phyloP scores from a whole-genome alignment of 2,113 vertebrate genomes.

The Gavia stellata region DNA sequence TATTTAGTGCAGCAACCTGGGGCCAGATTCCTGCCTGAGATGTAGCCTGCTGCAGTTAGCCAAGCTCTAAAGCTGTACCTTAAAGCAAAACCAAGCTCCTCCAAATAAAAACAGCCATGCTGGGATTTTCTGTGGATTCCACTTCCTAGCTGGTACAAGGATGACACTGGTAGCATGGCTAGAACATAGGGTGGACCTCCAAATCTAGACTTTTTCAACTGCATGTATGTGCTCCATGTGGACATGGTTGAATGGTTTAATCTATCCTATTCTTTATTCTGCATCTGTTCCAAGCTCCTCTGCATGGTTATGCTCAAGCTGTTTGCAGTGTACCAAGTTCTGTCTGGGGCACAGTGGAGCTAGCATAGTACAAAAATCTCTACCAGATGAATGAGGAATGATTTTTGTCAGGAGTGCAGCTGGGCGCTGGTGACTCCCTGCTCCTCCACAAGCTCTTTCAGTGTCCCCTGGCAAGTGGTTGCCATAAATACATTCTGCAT shows the following conservation, averaged over 20 bases:
- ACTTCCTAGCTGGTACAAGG: not conserved
- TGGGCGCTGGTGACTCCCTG: not conserved
- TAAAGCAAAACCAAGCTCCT: not conserved
- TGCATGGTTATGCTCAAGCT: not conserved
- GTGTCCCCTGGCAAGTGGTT: not conserved
- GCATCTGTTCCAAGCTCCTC: not conserved
- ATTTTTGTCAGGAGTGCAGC: not conserved
- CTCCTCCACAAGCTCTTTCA: not conserved
- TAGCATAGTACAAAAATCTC: not conserved
- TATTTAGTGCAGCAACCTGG: not conserved
- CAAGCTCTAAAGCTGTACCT: not conserved
- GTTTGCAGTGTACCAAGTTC: not conserved
- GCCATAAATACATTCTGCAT: not conserved
- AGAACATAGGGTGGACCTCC: not conserved
- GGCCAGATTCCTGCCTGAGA: constrained; percentile 8
- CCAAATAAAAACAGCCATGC: not conserved
- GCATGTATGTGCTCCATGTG: not conserved
- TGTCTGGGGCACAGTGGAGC: not conserved
- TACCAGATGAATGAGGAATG: not conserved
- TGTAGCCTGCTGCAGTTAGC: not conserved
- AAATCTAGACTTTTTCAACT: not conserved
- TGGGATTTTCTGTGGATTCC: not conserved
- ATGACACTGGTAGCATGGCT: not conserved
- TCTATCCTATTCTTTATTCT: not conserved
- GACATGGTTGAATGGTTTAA: not conserved